These are phyloP conservation scores for Hylaeus anthracinus DNA, from an alignment of 1,140 invertebrate genomes.

Conservation along the genomic window DNA sequence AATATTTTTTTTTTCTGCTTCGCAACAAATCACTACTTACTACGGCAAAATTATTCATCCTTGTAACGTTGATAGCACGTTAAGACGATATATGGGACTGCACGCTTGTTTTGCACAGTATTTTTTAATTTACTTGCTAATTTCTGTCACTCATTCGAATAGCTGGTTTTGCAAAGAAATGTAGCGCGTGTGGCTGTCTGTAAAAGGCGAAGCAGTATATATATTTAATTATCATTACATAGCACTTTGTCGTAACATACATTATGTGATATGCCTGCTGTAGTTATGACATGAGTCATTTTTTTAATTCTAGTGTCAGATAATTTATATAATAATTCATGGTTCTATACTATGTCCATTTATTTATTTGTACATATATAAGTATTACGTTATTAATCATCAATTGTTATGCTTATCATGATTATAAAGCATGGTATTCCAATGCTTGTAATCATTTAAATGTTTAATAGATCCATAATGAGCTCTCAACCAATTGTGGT, in stretches of 20 bases:
- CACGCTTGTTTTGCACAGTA: background rate
- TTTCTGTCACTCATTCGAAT: background rate
- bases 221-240: conserved; percentile 28
- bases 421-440: background rate
- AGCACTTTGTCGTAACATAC: conserved; percentile 3
- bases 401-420: background rate
- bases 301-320: background rate
- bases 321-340: background rate
- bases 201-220: background rate
- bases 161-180: background rate
- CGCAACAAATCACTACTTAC: background rate
- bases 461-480: conserved; percentile 62
- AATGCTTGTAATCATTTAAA: background rate
- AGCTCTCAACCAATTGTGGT: conserved; percentile 78
- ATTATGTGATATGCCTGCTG: background rate
- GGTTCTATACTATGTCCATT: background rate
- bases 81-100: background rate
- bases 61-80: background rate
- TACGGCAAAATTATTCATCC: background rate
- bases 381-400: background rate
- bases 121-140: background rate
- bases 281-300: background rate
- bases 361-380: background rate
- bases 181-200: background rate
- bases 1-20: conserved; percentile 8